phyloP scores from a whole-genome alignment of 2,113 vertebrate genomes.

The Oxyruncus cristatus region DNA sequence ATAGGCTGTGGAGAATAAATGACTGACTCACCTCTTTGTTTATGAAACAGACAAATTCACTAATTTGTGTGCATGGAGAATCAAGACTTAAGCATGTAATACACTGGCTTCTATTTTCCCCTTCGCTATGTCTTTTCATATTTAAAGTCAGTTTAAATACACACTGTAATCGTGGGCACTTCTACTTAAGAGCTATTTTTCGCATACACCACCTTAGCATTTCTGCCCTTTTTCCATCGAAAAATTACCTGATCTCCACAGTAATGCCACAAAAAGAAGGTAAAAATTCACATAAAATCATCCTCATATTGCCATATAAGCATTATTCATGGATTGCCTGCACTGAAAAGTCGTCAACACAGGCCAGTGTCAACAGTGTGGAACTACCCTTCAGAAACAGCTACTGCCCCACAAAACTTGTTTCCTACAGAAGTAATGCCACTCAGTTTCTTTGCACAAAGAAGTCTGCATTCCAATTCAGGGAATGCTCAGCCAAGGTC shows the following conservation, averaged over 20 bases:
- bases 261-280: neutral
- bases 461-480: neutral
- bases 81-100: neutral
- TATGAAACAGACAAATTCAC: neutral
- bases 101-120: neutral
- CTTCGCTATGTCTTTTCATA: neutral
- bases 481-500: neutral
- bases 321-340: neutral
- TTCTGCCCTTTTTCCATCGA: neutral
- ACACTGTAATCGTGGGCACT: rapidly evolving
- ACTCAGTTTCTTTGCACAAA: neutral
- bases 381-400: neutral
- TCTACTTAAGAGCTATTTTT: neutral
- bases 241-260: neutral
- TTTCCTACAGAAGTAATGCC: neutral
- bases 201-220: neutral
- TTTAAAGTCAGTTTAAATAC: neutral
- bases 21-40: neutral
- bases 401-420: neutral
- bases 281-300: neutral
- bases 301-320: neutral
- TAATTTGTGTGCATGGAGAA: neutral
- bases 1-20: neutral
- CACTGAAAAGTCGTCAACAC: neutral
- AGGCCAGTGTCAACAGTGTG: neutral